These are phyloP conservation scores for Clarias gariepinus DNA, from an alignment of 2,113 vertebrate species.

Conservation along the genomic window DNA sequence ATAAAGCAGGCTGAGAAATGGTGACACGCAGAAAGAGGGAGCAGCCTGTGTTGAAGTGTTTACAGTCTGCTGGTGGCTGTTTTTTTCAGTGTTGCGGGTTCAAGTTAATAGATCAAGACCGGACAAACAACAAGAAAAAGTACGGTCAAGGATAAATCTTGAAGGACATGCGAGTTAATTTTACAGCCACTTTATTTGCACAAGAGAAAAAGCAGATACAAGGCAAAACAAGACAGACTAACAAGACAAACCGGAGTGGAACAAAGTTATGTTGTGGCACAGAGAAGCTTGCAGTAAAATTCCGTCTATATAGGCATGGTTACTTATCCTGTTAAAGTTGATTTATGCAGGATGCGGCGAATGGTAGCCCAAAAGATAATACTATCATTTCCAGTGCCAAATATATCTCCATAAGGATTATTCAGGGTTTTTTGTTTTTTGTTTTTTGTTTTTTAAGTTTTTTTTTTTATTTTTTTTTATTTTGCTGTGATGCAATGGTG, in stretches of 20 bases:
- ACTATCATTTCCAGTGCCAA: neutral
- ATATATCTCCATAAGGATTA: neutral
- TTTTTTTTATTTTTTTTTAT: neutral
- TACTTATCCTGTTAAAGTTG: neutral
- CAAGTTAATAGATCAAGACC: constrained; percentile 16
- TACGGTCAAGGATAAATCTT: neutral
- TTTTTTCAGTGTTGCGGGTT: constrained; percentile 5
- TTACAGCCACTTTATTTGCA: neutral
- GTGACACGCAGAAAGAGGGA: constrained; percentile 50
- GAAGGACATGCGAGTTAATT: neutral
- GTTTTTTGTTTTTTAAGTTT: too few species aligned
- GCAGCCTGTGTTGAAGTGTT: constrained; percentile 54
- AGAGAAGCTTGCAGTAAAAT: neutral
- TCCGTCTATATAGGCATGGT: neutral
- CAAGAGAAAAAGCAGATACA: neutral
- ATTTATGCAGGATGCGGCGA: neutral
- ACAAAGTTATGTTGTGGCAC: neutral
- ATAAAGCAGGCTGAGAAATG: constrained; percentile 32
- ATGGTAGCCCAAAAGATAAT: neutral
- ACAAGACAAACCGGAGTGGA: neutral
- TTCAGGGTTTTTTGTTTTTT: neutral
- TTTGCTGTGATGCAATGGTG: neutral
- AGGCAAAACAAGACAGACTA: neutral
- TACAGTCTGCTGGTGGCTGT: constrained; percentile 18
- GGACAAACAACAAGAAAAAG: neutral